Base-by-base conservation (phyloP, 2,797 vertebrate genomes). In the Sebastes minor region DNA sequence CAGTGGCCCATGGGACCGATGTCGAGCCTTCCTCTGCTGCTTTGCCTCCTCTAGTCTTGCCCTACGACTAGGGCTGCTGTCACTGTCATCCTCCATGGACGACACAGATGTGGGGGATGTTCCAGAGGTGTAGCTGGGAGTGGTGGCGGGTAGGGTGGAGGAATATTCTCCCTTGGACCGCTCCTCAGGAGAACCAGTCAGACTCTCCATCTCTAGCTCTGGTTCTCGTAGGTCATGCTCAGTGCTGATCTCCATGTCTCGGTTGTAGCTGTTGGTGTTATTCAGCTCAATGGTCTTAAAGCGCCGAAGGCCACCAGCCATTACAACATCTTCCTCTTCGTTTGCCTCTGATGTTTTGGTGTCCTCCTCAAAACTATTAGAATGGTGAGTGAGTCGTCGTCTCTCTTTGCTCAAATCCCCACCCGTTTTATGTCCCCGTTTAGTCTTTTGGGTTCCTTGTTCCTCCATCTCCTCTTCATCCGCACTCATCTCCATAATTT, bases 201-300 rank as follows among this genome's bases (percentile, higher is more conserved):
- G 93, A 91, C 99, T 99, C 90, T 99, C 99, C 99, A 99, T 99
- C 93, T 99, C 99, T 63, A 99, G 94, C 92, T 99, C 99, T 0
- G 99, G 99, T 87, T 99, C 99, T 80, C 95, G 94, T 67, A 98
- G 79, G 38, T 99, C 98, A 9, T 96, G 94, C 75, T 98, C 97
- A 79, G 96, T 96, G 80, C 95, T 95, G 71, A 98, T 94, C 88
- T 99, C 99, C 89, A 97, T 96, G 60, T 99, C 98, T 63, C 97
- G 96, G 80, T 96, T 92, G 0, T 97, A 99, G 87, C 96, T 96
- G 23, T 97, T 98, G 0, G 98, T 98, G 89, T 97, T 99, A 91
- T 99, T 99, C 81, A 99, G 92, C 82, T 99, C 98, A 2, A 99
- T 99, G n/a, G 99, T 99, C 91, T 99, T 99, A 94, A 99, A 99